Evolutionary conservation across 1,140 invertebrate species (phyloP).

Genomic region (Magallana ariakensis): DNA sequence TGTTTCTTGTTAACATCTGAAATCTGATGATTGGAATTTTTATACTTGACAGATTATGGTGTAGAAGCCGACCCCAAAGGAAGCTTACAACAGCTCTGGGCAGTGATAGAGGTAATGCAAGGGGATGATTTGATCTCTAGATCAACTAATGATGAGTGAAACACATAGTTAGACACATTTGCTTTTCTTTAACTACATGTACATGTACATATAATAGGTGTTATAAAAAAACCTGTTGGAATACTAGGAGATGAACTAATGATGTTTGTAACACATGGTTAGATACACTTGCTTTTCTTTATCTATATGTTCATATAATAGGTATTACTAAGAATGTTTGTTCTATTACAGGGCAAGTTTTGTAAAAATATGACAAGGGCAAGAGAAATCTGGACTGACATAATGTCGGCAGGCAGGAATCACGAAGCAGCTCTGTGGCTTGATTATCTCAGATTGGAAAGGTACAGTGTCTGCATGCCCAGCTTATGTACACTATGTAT

Average conservation of each 20-base stretch:
- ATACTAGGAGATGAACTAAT: too few relatives aligned
- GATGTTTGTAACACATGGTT: too few relatives aligned
- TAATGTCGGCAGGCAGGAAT: conserved; percentile 84
- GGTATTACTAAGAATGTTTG: too few relatives aligned
- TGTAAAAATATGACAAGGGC: conserved; percentile 85
- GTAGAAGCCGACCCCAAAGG: conserved; percentile 85
- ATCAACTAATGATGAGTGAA: too few relatives aligned
- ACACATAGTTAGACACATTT: too few relatives aligned
- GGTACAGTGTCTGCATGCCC: conserved; percentile 61
- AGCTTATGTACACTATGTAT: too few relatives aligned
- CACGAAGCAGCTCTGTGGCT: conserved; percentile 84
- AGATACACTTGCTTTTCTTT: too few relatives aligned
- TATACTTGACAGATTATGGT: conserved; percentile 7
- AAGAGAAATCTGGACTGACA: conserved; percentile 87
- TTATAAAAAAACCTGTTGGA: too few relatives aligned
- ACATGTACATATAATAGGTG: too few relatives aligned
- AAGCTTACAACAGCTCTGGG: conserved; percentile 86
- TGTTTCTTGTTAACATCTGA: too few relatives aligned
- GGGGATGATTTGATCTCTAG: neutral
- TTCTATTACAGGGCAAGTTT: conserved; percentile 76
- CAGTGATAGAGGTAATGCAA: conserved; percentile 85
- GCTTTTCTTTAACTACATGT: too few relatives aligned
- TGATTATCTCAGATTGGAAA: conserved; percentile 86
- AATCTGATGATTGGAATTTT: neutral
- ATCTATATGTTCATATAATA: too few relatives aligned